Evolutionary conservation across 2,797 vertebrate genomes (phyloP).

Genomic region (Micromesistius poutassou): DNA sequence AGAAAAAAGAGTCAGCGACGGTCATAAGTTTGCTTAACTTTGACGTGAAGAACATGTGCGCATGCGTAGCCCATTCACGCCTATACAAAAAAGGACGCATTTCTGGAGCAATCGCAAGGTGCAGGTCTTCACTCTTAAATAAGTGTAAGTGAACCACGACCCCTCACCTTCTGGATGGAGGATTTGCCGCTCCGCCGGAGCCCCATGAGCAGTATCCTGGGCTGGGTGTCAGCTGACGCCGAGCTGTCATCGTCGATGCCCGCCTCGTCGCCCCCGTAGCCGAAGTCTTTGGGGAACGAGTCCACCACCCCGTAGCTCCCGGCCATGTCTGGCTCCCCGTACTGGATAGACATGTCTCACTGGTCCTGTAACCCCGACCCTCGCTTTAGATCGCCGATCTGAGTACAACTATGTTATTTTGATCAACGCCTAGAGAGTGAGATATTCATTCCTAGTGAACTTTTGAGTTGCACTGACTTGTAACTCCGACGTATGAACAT

Average conservation of each 20-base stretch:
- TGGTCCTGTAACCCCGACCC: neutral
- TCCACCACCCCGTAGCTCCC: constrained; percentile 78
- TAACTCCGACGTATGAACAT: neutral
- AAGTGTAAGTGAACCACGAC: too few relatives aligned
- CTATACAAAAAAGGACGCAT: neutral
- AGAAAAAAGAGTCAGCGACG: neutral
- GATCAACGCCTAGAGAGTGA: too few relatives aligned
- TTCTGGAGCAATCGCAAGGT: too few relatives aligned
- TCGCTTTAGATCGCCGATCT: too few relatives aligned
- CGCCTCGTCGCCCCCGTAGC: constrained; percentile 82
- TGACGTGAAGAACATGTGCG: neutral
- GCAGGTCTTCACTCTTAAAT: too few relatives aligned
- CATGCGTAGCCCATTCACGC: neutral
- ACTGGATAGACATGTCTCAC: constrained; percentile 75
- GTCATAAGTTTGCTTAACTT: neutral
- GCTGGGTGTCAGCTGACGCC: constrained; percentile 73
- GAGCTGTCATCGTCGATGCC: constrained; percentile 75
- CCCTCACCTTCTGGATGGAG: constrained; percentile 89
- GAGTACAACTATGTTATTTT: too few relatives aligned
- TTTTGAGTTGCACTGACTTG: too few relatives aligned
- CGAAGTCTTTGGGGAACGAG: constrained; percentile 88
- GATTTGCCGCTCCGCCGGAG: constrained; percentile 90
- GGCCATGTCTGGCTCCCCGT: constrained; percentile 67
- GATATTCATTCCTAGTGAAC: too few relatives aligned
- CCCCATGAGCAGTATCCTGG: constrained; percentile 89